Evolutionary conservation across 2,113 vertebrate species (phyloP).

Genomic region (Catagonus wagneri): DNA sequence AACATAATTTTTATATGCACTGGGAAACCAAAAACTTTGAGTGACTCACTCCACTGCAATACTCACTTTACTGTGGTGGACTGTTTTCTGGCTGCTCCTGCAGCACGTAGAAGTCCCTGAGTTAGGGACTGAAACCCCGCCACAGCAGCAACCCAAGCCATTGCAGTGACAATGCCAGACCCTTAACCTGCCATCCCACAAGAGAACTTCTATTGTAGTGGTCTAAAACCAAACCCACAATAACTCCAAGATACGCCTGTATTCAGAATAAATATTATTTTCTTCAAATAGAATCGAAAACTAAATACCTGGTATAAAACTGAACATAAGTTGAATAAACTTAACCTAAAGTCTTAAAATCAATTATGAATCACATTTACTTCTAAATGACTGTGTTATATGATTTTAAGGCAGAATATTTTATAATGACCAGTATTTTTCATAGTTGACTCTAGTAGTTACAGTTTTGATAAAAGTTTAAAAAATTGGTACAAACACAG

Average conservation of each 20-base stretch:
- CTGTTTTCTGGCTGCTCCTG: no score
- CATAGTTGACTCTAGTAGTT: not conserved
- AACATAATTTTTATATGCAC: not conserved
- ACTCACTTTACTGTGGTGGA: not conserved
- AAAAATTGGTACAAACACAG: not conserved
- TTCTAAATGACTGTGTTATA: slow-evolving; percentile 39
- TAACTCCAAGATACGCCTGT: not conserved
- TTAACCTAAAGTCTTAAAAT: slow-evolving; percentile 36
- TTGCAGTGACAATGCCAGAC: no score
- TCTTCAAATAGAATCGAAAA: slow-evolving; percentile 49
- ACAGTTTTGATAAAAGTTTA: slow-evolving; percentile 37
- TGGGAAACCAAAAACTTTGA: not conserved
- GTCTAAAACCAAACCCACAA: not conserved
- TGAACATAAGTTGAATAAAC: slow-evolving; percentile 24
- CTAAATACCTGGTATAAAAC: slow-evolving; percentile 1
- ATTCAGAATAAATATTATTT: slow-evolving; percentile 43
- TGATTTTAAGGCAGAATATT: not conserved
- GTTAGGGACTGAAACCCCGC: no score
- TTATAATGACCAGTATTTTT: slow-evolving; percentile 48
- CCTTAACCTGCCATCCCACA: no score
- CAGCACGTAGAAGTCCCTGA: no score
- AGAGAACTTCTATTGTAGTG: no score
- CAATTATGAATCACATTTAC: not conserved
- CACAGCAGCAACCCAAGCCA: no score
- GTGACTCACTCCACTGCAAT: not conserved